Base-by-base conservation (phyloP, 2,113 vertebrate species). In the Phoenicopterus ruber region DNA sequence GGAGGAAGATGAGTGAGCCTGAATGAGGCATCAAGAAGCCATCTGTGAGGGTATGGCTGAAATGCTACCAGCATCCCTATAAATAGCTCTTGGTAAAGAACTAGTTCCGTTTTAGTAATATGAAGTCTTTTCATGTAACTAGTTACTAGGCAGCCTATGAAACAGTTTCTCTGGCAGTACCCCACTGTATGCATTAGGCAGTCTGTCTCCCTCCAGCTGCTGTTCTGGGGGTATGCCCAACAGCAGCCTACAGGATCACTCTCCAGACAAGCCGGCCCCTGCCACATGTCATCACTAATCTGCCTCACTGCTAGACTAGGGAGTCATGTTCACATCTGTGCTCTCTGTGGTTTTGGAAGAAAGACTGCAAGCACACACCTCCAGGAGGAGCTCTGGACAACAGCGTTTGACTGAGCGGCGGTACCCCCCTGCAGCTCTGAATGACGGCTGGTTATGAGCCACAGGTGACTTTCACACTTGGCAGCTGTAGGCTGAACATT, bases 61-160 rank as follows among this genome's bases (percentile, higher is more conserved):
- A 95, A 94, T 28, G 62, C 22, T 92, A 66, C 34, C 79, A 89
- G 66, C 46, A 88, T 69, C 42, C 22, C 50, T 94, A 82, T 69
- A 94, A 93, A 95, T 77, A 90, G 38, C 54, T 77, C 58, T 57
- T 5, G 6, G 44, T 54, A 72, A 57, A 88, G 34, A 87, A 57
- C 70, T 57, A 59, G 49, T 65, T 91, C 61, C 76, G 58, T 17
- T 90, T 91, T 49, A 72, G 74, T 47, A 54, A 69, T 29, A 73
- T 6, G 26, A 82, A 93, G 19, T 52, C 49, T 93, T 94, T 94
- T 94, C 80, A 28, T 85, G 38, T 42, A 86, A 49, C 67, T 69
- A 77, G 84, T 87, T 88, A 88, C 92, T n/a, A 96, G 78, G 87
- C 93, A 96, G 94, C 62, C 89, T 65, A 17, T 50, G 85, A 83